Evolutionary conservation across 2,113 vertebrate genomes (phyloP).

Genomic region (Suncus etruscus): DNA sequence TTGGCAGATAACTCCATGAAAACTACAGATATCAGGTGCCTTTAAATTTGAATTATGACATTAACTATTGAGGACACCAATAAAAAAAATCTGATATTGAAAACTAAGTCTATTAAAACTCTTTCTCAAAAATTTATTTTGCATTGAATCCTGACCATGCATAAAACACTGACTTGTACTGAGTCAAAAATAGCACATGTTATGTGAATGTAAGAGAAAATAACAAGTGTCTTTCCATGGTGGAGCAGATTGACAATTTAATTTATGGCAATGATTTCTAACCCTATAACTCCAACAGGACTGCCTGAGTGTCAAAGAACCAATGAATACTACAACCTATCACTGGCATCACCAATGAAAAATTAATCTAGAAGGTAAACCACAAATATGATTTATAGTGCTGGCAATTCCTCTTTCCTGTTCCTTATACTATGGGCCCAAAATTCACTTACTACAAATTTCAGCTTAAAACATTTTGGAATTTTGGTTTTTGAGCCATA

Average conservation of each 20-base stretch:
- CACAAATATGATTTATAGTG: background rate
- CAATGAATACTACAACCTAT: background rate
- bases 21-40: background rate
- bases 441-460: background rate
- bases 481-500: too few species aligned
- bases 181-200: background rate
- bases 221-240: background rate
- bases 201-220: background rate
- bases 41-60: background rate
- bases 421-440: background rate
- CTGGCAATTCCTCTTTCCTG: background rate
- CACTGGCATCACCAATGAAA: background rate
- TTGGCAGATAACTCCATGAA: background rate
- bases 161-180: background rate
- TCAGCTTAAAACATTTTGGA: too few species aligned
- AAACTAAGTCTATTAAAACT: background rate
- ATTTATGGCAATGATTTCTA: background rate
- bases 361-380: background rate
- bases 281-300: background rate
- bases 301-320: background rate
- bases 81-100: background rate
- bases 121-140: background rate
- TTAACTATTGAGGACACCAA: background rate
- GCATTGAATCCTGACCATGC: too few species aligned
- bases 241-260: background rate